Conservation (phyloP, 2,113 vertebrate species). For the Centropus bengalensis region DNA sequence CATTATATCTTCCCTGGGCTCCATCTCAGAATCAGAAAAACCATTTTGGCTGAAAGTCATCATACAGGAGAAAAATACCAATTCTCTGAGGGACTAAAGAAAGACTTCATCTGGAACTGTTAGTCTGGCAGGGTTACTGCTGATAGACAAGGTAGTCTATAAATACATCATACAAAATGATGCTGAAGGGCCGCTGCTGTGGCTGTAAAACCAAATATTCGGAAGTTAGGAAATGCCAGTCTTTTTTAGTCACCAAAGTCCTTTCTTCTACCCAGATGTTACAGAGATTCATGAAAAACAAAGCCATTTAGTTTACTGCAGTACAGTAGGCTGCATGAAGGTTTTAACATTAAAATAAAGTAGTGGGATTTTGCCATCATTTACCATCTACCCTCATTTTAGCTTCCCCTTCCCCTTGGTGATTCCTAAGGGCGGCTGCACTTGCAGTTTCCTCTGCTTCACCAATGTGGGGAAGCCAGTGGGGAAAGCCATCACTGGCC, state of each 20-base stretch:
- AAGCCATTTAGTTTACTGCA: background rate
- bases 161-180: background rate
- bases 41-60: background rate
- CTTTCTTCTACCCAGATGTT: background rate
- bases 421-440: background rate
- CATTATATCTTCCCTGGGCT: background rate
- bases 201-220: background rate
- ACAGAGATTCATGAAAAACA: background rate
- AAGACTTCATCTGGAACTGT: background rate
- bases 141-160: background rate
- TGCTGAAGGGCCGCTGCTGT: background rate
- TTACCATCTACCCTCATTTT: background rate
- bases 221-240: background rate
- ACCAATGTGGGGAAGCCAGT: background rate
- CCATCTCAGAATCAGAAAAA: background rate
- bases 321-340: fast-evolving
- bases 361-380: background rate
- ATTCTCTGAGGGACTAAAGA: background rate
- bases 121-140: background rate
- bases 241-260: background rate
- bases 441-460: background rate
- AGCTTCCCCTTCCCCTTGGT: background rate
- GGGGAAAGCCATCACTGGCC: background rate
- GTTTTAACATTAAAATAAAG: background rate
- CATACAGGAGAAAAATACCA: background rate